Conservation (phyloP, 2,888 invertebrate genomes). For the Pristionchus entomophagus region DNA sequence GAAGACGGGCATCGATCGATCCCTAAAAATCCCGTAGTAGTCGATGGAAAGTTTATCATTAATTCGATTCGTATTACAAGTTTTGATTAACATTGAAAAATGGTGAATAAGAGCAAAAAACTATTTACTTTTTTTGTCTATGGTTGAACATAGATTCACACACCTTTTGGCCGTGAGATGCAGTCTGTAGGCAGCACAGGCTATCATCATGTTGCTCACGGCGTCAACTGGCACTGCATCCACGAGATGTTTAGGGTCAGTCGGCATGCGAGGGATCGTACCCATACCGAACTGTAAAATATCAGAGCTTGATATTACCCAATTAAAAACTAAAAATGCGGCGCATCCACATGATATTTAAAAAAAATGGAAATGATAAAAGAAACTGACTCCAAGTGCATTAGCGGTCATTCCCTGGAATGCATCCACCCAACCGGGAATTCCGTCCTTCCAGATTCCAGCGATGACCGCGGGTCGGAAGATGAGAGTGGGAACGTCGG, state of each 20-base stretch:
- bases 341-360: background rate
- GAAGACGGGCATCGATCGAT: background rate
- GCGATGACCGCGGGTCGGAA: conserved; percentile 11
- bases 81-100: too few species aligned
- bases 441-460: conserved; percentile 10
- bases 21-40: too few species aligned
- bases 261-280: conserved; percentile 8
- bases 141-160: background rate
- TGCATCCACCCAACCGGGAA: conserved; percentile 21
- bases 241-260: background rate
- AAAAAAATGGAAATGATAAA: background rate
- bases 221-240: background rate
- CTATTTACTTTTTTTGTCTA: too few species aligned
- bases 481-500: conserved; percentile 11
- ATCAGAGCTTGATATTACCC: background rate
- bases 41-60: background rate
- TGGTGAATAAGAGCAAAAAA: too few species aligned
- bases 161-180: background rate
- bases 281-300: conserved; percentile 10
- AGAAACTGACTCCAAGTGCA: background rate
- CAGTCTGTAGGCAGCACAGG: background rate
- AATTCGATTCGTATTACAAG: background rate
- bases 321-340: too few species aligned
- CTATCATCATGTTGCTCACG: conserved; percentile 13
- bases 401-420: too few species aligned